These are phyloP conservation scores for Conopomorpha cramerella DNA, from an alignment of 1,140 invertebrate genomes.

Conservation along the genomic window DNA sequence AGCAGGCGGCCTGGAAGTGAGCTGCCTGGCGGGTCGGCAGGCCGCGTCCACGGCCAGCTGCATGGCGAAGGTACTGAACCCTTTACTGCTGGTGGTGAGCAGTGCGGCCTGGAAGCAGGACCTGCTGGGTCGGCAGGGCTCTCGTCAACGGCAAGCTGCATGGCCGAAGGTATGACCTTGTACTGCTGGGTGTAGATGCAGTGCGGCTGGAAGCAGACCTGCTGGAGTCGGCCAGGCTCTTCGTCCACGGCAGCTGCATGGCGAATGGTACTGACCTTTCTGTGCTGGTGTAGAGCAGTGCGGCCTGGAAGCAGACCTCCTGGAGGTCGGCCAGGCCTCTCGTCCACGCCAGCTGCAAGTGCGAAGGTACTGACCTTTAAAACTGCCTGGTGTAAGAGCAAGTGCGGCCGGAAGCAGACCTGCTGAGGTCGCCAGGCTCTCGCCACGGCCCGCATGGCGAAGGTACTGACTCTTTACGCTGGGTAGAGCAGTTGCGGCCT, in stretches of 20 bases:
- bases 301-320: constrained; percentile 96
- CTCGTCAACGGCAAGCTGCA: constrained; percentile 96
- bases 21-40: constrained; percentile 85
- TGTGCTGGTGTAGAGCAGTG: constrained; percentile 96
- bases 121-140: constrained; percentile 83
- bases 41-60: too few relatives aligned
- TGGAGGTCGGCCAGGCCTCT: constrained; percentile 82
- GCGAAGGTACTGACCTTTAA: too few relatives aligned
- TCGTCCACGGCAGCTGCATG: too few relatives aligned
- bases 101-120: constrained; percentile 98
- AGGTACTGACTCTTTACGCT: constrained; percentile 92
- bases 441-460: constrained; percentile 95
- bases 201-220: too few relatives aligned
- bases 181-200: too few relatives aligned
- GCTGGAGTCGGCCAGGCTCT: too few relatives aligned
- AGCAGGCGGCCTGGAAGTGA: constrained; percentile 98
- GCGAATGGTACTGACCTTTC: constrained; percentile 77
- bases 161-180: constrained; percentile 90
- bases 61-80: constrained; percentile 63
- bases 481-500: too few relatives aligned
- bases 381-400: too few relatives aligned
- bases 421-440: constrained; percentile 85
- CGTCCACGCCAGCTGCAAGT: constrained; percentile 98
- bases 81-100: constrained; percentile 97
- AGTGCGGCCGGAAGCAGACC: too few relatives aligned